Base-by-base conservation (phyloP, 2,888 invertebrate genomes). In the Lampropteryx suffumata region DNA sequence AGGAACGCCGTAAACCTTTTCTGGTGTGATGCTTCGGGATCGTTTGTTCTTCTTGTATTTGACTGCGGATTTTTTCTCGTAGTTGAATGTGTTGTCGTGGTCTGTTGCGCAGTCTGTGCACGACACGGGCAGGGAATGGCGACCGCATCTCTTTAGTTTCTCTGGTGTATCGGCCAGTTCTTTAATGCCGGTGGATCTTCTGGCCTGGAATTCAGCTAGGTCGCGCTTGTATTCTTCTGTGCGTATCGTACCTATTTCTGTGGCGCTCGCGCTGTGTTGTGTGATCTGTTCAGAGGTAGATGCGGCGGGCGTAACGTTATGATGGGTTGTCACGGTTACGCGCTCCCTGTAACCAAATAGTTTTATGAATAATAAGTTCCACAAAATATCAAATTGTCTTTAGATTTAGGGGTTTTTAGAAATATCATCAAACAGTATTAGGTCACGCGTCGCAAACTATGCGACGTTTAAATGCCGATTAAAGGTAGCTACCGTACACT, bases 171-270 rank as follows among this genome's bases (percentile, higher is more conserved):
- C 73, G 34, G 67, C 73, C 0, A 71, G 60, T 11, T 85, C 84
- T 32, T 69, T 79, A 14, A 57, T 61, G n/a, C 77, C 78, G 0
- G 66, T 40, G 0, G 88, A 86, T 41, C 90, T 69, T 46, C 91
- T 75, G 7, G 90, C 90, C 70, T 89, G 85, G 62, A 91, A 91
- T 58, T 91, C 90, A 0, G 90, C 89, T 44, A 90, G 70, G 62
- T 85, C 90, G 17, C 84, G 73, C 62, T 88, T 88, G 71, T 91
- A 91, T 58, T 90, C 84, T 28, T 89, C 88, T 9, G 90, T 90
- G 55, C 90, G 83, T 40, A 89, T 85, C 26, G 89, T 87, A 36
- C 82, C 87, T n/a, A 80, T 55, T 47, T 76, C 73, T 30, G 71
- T 58, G 33, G 66, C 54, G 57, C 65, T 76, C 7, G 40, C 13